phyloP scores from a whole-genome alignment of 2,113 vertebrate genomes.

The Nanorana parkeri region DNA sequence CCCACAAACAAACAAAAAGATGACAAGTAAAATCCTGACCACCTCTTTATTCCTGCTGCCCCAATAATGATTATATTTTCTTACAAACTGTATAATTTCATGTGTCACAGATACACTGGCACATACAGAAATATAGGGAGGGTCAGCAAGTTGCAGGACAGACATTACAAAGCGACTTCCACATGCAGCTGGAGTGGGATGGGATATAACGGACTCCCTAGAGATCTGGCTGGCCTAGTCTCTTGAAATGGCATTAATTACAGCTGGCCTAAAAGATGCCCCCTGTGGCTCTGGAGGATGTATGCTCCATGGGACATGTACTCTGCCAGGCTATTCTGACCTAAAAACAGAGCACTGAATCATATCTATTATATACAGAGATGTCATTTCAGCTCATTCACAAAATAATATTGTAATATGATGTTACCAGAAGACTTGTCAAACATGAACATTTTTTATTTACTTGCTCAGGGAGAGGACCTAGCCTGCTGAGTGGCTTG shows the following conservation, averaged over 20 bases:
- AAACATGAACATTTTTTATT: no score
- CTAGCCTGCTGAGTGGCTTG: no score
- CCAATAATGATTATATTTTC: slow-evolving; percentile 8
- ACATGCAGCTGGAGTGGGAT: slow-evolving; percentile 48
- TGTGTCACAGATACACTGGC: slow-evolving; percentile 16
- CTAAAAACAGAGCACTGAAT: slow-evolving; percentile 24
- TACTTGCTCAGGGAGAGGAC: no score
- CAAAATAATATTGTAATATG: slow-evolving; percentile 4
- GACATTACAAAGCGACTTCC: slow-evolving; percentile 19
- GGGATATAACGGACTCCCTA: slow-evolving; percentile 38
- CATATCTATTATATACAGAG: neutral
- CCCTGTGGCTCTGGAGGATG: slow-evolving; percentile 45
- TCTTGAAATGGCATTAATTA: slow-evolving; percentile 44
- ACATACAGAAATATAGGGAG: slow-evolving; percentile 1
- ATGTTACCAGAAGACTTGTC: neutral
- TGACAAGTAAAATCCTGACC: no score
- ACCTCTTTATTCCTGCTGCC: neutral
- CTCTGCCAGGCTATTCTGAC: neutral
- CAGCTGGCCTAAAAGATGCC: slow-evolving; percentile 37
- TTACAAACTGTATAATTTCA: slow-evolving; percentile 28
- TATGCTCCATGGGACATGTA: slow-evolving; percentile 22
- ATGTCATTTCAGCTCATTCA: neutral
- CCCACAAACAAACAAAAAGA: no score
- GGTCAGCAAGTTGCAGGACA: slow-evolving; percentile 7
- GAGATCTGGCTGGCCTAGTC: slow-evolving; percentile 26